These are phyloP conservation scores for Mamestra configurata DNA, from an alignment of 1,140 invertebrate genomes.

Conservation along the genomic window DNA sequence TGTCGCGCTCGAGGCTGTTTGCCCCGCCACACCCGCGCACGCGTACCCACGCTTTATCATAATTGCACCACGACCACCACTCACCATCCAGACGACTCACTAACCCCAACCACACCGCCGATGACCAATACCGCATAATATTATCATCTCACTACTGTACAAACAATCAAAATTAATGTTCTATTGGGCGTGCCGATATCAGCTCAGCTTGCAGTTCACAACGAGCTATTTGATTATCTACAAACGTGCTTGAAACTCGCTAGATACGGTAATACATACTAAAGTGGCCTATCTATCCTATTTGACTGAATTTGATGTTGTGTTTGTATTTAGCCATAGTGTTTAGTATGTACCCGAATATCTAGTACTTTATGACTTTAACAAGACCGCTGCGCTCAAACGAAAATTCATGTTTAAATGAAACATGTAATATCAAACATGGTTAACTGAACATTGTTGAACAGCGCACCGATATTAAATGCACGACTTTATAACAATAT, in stretches of 20 bases:
- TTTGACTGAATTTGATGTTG: neutral
- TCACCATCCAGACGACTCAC: slow-evolving; percentile 33
- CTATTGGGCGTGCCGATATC: slow-evolving; percentile 30
- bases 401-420: neutral
- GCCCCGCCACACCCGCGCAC: slow-evolving; percentile 9
- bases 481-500: slow-evolving; percentile 29
- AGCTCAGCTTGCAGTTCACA: slow-evolving; percentile 21
- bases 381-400: neutral
- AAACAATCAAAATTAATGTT: slow-evolving; percentile 50
- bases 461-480: slow-evolving; percentile 22
- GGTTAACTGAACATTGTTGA: neutral
- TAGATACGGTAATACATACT: slow-evolving; percentile 38
- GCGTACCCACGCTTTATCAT: slow-evolving; percentile 31
- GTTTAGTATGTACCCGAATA: neutral
- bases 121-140: slow-evolving; percentile 48
- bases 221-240: slow-evolving; percentile 39
- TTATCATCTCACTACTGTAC: slow-evolving; percentile 43
- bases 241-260: slow-evolving; percentile 18
- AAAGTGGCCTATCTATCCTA: slow-evolving; percentile 8
- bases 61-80: slow-evolving; percentile 39
- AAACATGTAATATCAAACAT: neutral
- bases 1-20: slow-evolving; percentile 38
- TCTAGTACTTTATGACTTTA: neutral
- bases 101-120: slow-evolving; percentile 4
- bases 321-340: slow-evolving; percentile 4